Conservation (phyloP, 2,888 invertebrate genomes). For the Cantharis lateralis region DNA sequence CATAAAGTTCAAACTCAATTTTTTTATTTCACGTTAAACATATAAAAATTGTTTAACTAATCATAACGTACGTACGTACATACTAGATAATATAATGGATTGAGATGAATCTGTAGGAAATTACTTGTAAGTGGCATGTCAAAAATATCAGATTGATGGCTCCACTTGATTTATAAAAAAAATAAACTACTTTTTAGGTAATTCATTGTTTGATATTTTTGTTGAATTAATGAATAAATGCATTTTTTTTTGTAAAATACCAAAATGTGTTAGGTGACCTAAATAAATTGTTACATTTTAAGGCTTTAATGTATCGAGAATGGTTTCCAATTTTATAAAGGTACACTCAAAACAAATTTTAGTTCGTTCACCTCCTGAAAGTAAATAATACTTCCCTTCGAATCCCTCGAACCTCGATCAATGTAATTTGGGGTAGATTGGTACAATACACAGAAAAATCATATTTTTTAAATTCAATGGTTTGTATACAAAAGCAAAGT, state of each 20-base stretch:
- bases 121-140: slow-evolving; percentile 3
- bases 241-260: no score
- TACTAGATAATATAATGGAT: neutral
- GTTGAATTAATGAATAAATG: neutral
- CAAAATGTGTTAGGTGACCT: neutral
- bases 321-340: neutral
- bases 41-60: neutral
- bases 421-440: neutral
- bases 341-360: neutral
- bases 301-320: neutral
- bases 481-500: neutral
- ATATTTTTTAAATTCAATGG: neutral
- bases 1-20: neutral
- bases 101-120: neutral
- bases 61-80: neutral
- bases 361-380: neutral
- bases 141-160: slow-evolving; percentile 8
- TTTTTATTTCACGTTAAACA: neutral
- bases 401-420: neutral
- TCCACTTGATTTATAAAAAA: slow-evolving; percentile 8
- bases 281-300: neutral
- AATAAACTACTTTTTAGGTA: neutral
- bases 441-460: neutral
- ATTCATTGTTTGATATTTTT: neutral
- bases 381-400: neutral